Evolutionary conservation across 2,797 vertebrate genomes (phyloP).

Genomic region (Parotocinclus haroldoi): DNA sequence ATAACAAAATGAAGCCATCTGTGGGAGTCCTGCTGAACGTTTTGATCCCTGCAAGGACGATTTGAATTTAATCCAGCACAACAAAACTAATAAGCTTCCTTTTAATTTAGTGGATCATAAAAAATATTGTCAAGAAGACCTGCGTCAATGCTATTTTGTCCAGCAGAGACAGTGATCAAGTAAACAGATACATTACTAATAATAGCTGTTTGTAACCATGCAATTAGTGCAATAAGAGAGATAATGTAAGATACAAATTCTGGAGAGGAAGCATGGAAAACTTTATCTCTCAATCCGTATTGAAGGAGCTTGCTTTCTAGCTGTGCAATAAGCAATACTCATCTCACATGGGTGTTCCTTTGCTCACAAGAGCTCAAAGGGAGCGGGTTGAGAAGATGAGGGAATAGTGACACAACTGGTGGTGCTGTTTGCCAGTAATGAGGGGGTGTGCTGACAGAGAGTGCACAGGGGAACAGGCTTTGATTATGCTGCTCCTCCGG

Average conservation of each 20-base stretch:
- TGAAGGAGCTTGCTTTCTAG: constrained; percentile 17
- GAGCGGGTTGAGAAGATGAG: constrained; percentile 25
- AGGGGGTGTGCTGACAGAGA: constrained; percentile 48
- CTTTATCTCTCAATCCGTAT: constrained; percentile 1
- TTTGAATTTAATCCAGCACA: constrained; percentile 63
- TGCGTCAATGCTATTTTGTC: constrained; percentile 3
- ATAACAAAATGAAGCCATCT: constrained; percentile 50
- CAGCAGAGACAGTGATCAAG: constrained; percentile 38
- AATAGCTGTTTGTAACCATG: constrained; percentile 43
- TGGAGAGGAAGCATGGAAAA: constrained; percentile 21
- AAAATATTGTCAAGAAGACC: constrained; percentile 34
- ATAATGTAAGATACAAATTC: constrained; percentile 21
- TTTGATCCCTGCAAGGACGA: constrained; percentile 50
- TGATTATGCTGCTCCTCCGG: constrained; percentile 43
- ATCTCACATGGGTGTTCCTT: constrained; percentile 28
- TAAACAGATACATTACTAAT: constrained; percentile 40
- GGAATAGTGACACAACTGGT: constrained; percentile 39
- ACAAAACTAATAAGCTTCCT: constrained; percentile 49
- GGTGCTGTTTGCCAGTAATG: constrained; percentile 45
- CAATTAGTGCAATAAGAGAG: constrained; percentile 40
- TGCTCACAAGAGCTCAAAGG: constrained; percentile 27
- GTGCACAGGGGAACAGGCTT: constrained; percentile 37
- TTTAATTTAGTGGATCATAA: constrained; percentile 22
- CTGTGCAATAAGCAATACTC: constrained; percentile 29
- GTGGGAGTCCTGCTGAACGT: constrained; percentile 58